Evolutionary conservation across 1,140 invertebrate genomes (phyloP), one percentile per base, ranked within the genome.

Genomic region (Galleria mellonella): DNA sequence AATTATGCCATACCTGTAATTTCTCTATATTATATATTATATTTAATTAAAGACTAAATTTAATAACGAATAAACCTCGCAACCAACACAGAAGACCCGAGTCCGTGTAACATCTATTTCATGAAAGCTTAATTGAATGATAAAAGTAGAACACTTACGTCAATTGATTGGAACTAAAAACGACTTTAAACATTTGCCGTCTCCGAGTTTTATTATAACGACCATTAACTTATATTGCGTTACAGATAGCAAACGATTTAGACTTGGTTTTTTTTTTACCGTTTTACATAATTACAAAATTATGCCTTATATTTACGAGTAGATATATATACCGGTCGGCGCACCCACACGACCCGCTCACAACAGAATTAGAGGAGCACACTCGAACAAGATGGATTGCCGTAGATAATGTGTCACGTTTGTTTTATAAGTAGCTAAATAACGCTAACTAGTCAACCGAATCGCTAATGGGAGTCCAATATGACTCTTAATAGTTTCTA

Each of bases 281-380:
- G 76, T 68, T 78, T 81, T 72, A 78, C 63, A 73, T 77, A 78
- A 78, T 79, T 83, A 83, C 72, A 68, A 75, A 79, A 79, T 78
- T 78, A 78, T 83, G 72, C 70, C 62, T 74, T 70, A 66, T 63
- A 67, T 72, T 68, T 63, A 70, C 59, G 64, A 67, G 58, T 67
- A 60, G 37, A 38, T 55, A 54, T 48, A 53, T 35, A 43, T 54
- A 50, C 35, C 51, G 49, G 52, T 51, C 47, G 58, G 47, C 64
- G 64, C 72, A 62, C 75, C 72, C 78, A 79, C 75, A 72, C 66
- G 43, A 61, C 42, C 51, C 56, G 55, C 61, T 55, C 65, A 62
- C 63, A 62, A 64, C 49, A 71, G 67, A 71, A 78, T 66, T 66
- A 64, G 62, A 75, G 65, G 73, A 74, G 72, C 63, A 53, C 62